These are phyloP conservation scores for Drosophila insularis DNA, from an alignment of 1,140 invertebrate species.

Conservation along the genomic window DNA sequence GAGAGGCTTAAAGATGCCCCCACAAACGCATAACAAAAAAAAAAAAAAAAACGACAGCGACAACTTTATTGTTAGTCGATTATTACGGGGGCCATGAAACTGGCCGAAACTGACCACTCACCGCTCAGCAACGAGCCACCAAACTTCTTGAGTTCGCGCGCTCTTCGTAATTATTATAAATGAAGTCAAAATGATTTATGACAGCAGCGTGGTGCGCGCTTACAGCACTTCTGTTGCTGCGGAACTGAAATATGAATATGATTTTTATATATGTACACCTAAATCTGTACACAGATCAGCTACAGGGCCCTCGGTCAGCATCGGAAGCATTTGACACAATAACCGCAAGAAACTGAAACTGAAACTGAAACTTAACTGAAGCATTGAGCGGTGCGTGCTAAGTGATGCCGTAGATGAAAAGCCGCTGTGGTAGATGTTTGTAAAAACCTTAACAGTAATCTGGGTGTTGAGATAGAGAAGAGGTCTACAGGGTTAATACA, in stretches of 20 bases:
- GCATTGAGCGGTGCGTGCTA: not conserved
- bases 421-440: slow-evolving; percentile 25
- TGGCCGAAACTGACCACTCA: slow-evolving; percentile 55
- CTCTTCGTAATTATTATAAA: slow-evolving; percentile 75
- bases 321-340: slow-evolving; percentile 55
- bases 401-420: slow-evolving; percentile 69
- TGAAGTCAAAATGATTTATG: slow-evolving; percentile 78
- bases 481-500: no score
- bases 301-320: slow-evolving; percentile 6
- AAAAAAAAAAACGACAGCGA: slow-evolving; percentile 20
- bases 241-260: slow-evolving; percentile 43
- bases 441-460: slow-evolving; percentile 16
- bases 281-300: not conserved
- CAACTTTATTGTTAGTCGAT: slow-evolving; percentile 62
- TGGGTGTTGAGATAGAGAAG: not conserved
- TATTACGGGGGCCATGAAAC: slow-evolving; percentile 55
- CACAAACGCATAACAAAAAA: not conserved
- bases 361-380: slow-evolving; percentile 19
- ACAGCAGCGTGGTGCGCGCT: slow-evolving; percentile 55
- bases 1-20: slow-evolving; percentile 12
- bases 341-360: slow-evolving; percentile 12
- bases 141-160: slow-evolving; percentile 59
- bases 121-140: slow-evolving; percentile 7
- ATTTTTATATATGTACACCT: slow-evolving; percentile 17
- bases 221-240: slow-evolving; percentile 61